Evolutionary conservation across 2,888 invertebrate species (phyloP).

Genomic region (Platerodrilus igneus): DNA sequence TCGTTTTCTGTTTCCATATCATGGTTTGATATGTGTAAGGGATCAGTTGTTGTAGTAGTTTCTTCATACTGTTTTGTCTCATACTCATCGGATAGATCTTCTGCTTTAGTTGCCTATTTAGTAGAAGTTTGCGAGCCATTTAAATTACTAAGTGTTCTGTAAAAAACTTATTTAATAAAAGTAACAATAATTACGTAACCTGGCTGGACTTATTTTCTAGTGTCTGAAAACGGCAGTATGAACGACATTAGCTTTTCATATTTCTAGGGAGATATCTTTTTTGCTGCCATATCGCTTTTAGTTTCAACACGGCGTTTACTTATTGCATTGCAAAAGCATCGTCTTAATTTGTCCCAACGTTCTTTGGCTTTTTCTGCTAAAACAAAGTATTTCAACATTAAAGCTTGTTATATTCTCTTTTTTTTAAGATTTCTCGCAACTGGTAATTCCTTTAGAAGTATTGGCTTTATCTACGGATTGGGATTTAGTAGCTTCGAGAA

Average conservation of each 20-base stretch:
- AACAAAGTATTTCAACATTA: constrained; percentile 29
- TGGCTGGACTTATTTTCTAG: no score
- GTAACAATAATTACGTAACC: neutral
- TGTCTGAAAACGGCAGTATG: constrained; percentile 12
- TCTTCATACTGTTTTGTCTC: no score
- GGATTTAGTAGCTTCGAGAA: constrained; percentile 27
- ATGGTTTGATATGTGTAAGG: no score
- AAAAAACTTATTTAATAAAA: constrained; percentile 1
- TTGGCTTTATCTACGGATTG: constrained; percentile 29
- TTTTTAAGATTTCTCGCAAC: no score
- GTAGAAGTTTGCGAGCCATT: neutral
- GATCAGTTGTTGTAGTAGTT: no score
- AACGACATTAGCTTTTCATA: constrained; percentile 16
- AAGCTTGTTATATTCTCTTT: constrained; percentile 12
- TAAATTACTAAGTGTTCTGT: neutral
- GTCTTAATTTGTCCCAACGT: constrained; percentile 10
- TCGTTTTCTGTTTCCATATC: no score
- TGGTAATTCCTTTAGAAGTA: no score
- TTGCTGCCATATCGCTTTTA: constrained; percentile 4
- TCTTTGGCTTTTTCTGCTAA: constrained; percentile 19
- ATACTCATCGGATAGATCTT: no score
- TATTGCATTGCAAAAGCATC: no score
- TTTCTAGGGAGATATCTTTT: constrained; percentile 11
- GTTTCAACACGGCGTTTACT: constrained; percentile 6
- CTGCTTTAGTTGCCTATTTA: neutral